phyloP scores from a whole-genome alignment of 2,888 invertebrate genomes.

The Mimumesa dahlbomi region DNA sequence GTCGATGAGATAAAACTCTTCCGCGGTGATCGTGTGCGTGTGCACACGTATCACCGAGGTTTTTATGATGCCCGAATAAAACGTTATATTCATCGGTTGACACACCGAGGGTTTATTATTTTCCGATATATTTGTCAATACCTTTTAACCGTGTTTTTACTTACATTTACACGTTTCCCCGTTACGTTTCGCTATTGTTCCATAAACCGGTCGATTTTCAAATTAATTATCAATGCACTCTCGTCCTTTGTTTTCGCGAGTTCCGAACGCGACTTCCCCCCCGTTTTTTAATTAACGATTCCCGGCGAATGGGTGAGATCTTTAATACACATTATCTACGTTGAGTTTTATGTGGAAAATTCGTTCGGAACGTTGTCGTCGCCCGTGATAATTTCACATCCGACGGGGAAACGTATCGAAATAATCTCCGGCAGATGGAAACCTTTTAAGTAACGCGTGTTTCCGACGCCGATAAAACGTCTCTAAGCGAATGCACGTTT shows the following conservation, averaged over 20 bases:
- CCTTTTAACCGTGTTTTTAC: background rate
- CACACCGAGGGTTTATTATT: background rate
- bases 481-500: background rate
- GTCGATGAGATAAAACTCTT: too few relatives aligned
- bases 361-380: too few relatives aligned
- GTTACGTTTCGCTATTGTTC: background rate
- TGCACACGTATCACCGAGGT: background rate
- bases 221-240: background rate
- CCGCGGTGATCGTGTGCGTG: background rate
- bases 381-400: too few relatives aligned
- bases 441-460: too few relatives aligned
- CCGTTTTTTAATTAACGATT: too few relatives aligned
- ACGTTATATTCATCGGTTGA: slow-evolving; percentile 6
- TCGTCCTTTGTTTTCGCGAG: background rate
- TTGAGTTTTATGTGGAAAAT: too few relatives aligned
- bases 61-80: background rate
- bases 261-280: too few relatives aligned
- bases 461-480: background rate
- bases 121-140: slow-evolving; percentile 11
- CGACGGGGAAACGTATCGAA: background rate
- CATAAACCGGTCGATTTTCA: background rate
- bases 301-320: too few relatives aligned
- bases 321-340: too few relatives aligned
- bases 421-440: too few relatives aligned
- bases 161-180: background rate